These are phyloP conservation scores for Drosophila falleni DNA, from an alignment of 2,888 invertebrate species.

Conservation along the genomic window DNA sequence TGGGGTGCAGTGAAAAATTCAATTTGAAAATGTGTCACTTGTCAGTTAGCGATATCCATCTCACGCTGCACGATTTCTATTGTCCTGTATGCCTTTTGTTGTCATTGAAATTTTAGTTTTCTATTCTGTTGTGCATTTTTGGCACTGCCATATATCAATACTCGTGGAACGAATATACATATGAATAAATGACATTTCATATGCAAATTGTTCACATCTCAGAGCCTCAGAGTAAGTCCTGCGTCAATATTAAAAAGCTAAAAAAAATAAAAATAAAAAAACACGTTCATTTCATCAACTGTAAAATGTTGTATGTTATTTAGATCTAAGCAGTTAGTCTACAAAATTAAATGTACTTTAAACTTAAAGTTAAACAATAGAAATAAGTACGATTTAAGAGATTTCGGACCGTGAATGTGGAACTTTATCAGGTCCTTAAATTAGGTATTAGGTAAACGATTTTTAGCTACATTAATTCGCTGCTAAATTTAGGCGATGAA, in stretches of 20 bases:
- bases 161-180: slow-evolving; percentile 19
- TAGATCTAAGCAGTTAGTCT: background rate
- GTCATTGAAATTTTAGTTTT: slow-evolving; percentile 42
- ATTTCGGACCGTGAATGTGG: too few relatives aligned
- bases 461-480: too few relatives aligned
- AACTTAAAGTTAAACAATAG: too few relatives aligned
- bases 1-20: slow-evolving; percentile 61
- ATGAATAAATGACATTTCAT: slow-evolving; percentile 54
- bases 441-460: too few relatives aligned
- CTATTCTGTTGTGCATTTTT: slow-evolving; percentile 59
- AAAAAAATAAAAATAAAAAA: slow-evolving; percentile 7
- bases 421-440: too few relatives aligned
- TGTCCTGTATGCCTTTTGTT: slow-evolving; percentile 58
- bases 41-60: slow-evolving; percentile 63
- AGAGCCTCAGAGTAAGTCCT: slow-evolving; percentile 17
- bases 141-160: slow-evolving; percentile 61
- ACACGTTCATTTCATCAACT: slow-evolving; percentile 5
- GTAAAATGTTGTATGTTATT: background rate
- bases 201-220: slow-evolving; percentile 69
- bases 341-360: background rate
- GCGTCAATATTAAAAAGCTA: slow-evolving; percentile 51
- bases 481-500: too few relatives aligned
- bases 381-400: too few relatives aligned
- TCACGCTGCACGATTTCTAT: slow-evolving; percentile 29
- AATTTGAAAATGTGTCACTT: slow-evolving; percentile 79